These are phyloP conservation scores for Miltochrista miniata DNA, from an alignment of 2,888 invertebrate species.

Conservation along the genomic window DNA sequence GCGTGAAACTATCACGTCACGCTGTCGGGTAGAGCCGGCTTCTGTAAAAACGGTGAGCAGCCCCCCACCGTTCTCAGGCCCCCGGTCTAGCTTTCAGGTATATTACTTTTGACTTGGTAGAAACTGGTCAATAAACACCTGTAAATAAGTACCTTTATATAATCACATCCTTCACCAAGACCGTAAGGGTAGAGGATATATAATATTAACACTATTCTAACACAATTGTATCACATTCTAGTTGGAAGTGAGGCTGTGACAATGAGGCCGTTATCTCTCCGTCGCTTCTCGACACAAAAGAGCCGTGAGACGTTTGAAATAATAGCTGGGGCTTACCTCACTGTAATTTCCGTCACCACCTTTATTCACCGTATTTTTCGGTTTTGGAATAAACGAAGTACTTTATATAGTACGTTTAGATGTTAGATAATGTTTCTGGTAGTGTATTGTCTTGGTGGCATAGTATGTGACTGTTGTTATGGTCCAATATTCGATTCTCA, in stretches of 20 bases:
- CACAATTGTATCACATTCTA: slow-evolving; percentile 3
- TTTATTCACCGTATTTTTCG: background rate
- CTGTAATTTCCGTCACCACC: slow-evolving; percentile 7
- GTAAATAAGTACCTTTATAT: too few species aligned
- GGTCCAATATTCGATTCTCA: too few species aligned
- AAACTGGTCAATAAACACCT: too few species aligned
- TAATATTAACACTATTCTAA: background rate
- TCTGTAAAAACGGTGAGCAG: too few species aligned
- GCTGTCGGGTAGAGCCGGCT: too few species aligned
- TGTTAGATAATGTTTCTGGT: background rate
- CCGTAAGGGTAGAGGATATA: background rate
- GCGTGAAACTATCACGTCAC: too few species aligned
- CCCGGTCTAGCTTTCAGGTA: too few species aligned
- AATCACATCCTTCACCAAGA: too few species aligned
- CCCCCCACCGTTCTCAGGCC: too few species aligned
- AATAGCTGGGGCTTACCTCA: slow-evolving; percentile 11
- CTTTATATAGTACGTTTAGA: background rate
- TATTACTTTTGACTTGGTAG: too few species aligned
- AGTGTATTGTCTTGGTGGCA: too few species aligned
- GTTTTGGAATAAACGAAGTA: background rate
- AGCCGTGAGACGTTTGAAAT: slow-evolving; percentile 14
- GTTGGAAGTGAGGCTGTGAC: slow-evolving; percentile 4
- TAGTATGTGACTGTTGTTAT: too few species aligned
- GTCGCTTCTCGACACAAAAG: slow-evolving; percentile 17
- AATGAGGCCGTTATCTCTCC: slow-evolving; percentile 15